Base-by-base conservation (phyloP, 2,888 invertebrate genomes). In the Pristionchus fissidentatus region DNA sequence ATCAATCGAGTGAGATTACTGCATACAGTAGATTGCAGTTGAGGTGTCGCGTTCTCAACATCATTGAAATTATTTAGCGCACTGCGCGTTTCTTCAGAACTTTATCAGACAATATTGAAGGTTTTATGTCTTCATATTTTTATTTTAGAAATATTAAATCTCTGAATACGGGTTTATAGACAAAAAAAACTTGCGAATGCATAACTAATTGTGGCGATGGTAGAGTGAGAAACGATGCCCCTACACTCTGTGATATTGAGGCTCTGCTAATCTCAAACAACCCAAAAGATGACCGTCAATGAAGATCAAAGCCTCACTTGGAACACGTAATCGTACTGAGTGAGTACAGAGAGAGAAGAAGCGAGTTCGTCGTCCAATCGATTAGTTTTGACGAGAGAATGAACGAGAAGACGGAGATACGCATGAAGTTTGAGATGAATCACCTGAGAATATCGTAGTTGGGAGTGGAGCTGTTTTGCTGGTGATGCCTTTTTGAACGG, bases 371-470 rank as follows among this genome's bases (percentile, higher is more conserved):
- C 70, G 8, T 83, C 83, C 1, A 83, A 26, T 35, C 83, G 49
- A 55, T 83, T 83, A 13, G 83, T 73, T 73, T 73, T 49, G 8
- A 26, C 7, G 0, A 83, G 83, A 26, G 70, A 70, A 19, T 73
- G 73, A 3, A 83, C 29, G 73, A 83, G 73, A 4, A 83, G 73
- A 38, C 83, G 83, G 13, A 83, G 35, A 29, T 73, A 83, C 1
- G 83, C 83, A 35, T 83, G 83, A 22, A 83, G 73, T 29, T 83
- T 83, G 3, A 83, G 83, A 38, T 73, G 73, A 15, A 83, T 83
- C 26, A 83, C 55, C 83, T 83, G 29, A 3, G 29, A 8, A 52
- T 52, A 52, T 10, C 19, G n/a, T n/a, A n/a, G n/a, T n/a, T n/a
- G n/a, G n/a, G n/a, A n/a, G n/a, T n/a, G n/a, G n/a, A n/a, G n/a